Base-by-base conservation (phyloP, 1,140 invertebrate genomes). In the Calycopis cecrops region DNA sequence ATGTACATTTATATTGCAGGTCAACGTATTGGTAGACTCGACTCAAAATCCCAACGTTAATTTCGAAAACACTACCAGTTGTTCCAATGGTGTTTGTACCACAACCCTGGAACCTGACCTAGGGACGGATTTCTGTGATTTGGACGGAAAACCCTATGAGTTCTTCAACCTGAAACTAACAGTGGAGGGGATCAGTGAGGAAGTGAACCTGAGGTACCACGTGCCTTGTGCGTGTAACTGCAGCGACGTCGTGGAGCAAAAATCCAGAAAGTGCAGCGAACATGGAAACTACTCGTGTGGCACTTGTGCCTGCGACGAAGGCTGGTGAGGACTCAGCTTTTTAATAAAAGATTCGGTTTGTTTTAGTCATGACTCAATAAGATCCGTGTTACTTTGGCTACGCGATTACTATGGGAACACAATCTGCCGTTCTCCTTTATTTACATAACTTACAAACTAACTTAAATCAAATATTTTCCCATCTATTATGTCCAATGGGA, bases 281-380 rank as follows among this genome's bases (percentile, higher is more conserved):
- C 75, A 79, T 34, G 92, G 93, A 9, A 88, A 84, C 12, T 85
- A 89, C 12, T 85, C 91, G 44, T 96, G 94, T 76, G 94, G 94
- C 18, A 86, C 93, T n/a, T 96, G 95, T 69, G 85, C 87, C 9
- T 96, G 95, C 73, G 73, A 92, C 37, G 68, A 83, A 0, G 88
- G 87, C 52, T 91, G 90, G 78, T 92, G 92, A 44, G 40, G 1
- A 69, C 93, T 3, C 21, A 28, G 37, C 17, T 42, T 42, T 14
- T n/a, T n/a, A n/a, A n/a, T n/a, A n/a, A n/a, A n/a, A n/a, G n/a
- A n/a, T n/a, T n/a, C n/a, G n/a, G n/a, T n/a, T n/a, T n/a, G n/a
- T n/a, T n/a, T n/a, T n/a, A n/a, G n/a, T n/a, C n/a, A n/a, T n/a
- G n/a, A n/a, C n/a, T n/a, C n/a, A n/a, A n/a, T n/a, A n/a, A n/a